phyloP scores from a whole-genome alignment of 2,797 vertebrate genomes.

The Etheostoma nigrum region DNA sequence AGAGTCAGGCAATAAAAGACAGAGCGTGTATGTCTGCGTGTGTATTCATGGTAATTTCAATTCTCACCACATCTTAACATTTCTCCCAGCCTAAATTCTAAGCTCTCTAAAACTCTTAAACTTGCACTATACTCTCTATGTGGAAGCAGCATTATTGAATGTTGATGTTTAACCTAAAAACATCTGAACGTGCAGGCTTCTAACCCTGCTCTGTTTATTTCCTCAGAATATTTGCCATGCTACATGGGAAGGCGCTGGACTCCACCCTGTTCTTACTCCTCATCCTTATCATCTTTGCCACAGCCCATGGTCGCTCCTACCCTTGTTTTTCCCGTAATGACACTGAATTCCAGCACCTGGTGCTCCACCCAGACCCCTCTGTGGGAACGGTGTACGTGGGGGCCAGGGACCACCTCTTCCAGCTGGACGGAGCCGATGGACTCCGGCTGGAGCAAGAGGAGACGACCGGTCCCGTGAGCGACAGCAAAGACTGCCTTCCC shows the following conservation, averaged over 20 bases:
- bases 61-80: constrained; percentile 5
- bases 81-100: constrained; percentile 10
- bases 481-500: constrained; percentile 96
- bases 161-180: constrained; percentile 16
- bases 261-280: constrained; percentile 82
- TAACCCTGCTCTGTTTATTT: constrained; percentile 27
- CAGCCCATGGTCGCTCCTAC: constrained; percentile 73
- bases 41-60: neutral
- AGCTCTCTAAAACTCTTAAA: constrained; percentile 27
- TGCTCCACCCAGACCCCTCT: constrained; percentile 89
- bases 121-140: neutral
- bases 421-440: constrained; percentile 87
- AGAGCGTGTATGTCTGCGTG: neutral
- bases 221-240: constrained; percentile 90
- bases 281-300: constrained; percentile 68
- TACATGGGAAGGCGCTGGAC: constrained; percentile 86
- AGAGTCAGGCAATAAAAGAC: too few relatives aligned
- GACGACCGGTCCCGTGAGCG: constrained; percentile 89
- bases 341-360: constrained; percentile 92
- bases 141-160: constrained; percentile 6
- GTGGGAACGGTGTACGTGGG: constrained; percentile 92
- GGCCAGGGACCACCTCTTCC: constrained; percentile 93
- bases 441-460: constrained; percentile 87
- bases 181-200: neutral
- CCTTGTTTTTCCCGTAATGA: constrained; percentile 86